phyloP scores from a whole-genome alignment of 1,140 invertebrate species.

The Littorina saxatilis region DNA sequence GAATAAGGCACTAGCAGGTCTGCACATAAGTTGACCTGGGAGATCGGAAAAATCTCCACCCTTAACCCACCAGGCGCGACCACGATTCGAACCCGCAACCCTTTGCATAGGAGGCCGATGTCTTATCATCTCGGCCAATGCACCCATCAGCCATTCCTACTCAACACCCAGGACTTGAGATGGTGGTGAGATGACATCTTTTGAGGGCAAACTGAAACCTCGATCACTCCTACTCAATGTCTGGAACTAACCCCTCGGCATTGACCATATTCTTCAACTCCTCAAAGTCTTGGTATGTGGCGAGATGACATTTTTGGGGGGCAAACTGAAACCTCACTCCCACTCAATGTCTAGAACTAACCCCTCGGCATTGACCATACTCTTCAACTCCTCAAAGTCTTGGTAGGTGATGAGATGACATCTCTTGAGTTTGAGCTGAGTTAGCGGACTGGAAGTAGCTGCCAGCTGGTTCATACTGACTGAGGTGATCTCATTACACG shows the following conservation, averaged over 20 bases:
- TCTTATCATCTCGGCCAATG: too few relatives aligned
- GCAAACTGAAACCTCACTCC: conserved; percentile 11
- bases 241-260: neutral
- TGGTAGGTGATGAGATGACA: conserved; percentile 15
- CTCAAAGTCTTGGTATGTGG: conserved; percentile 14
- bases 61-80: too few relatives aligned
- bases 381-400: neutral
- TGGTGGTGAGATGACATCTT: too few relatives aligned
- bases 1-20: too few relatives aligned
- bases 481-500: conserved; percentile 23
- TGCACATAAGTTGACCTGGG: too few relatives aligned
- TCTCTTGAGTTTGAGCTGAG: conserved; percentile 6
- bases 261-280: neutral
- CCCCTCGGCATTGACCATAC: neutral
- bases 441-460: neutral
- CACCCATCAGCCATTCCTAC: neutral
- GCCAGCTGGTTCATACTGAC: conserved; percentile 7
- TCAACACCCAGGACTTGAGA: neutral
- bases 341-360: conserved; percentile 30
- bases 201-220: neutral
- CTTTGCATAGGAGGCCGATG: too few relatives aligned
- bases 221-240: neutral
- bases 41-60: too few relatives aligned
- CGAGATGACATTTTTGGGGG: neutral
- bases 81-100: too few relatives aligned